A percentile compares a stretch with the other conserved stretches of the same genome.
Conservation (phyloP, 2,797 vertebrate genomes). For the Spheniscus humboldti region DNA sequence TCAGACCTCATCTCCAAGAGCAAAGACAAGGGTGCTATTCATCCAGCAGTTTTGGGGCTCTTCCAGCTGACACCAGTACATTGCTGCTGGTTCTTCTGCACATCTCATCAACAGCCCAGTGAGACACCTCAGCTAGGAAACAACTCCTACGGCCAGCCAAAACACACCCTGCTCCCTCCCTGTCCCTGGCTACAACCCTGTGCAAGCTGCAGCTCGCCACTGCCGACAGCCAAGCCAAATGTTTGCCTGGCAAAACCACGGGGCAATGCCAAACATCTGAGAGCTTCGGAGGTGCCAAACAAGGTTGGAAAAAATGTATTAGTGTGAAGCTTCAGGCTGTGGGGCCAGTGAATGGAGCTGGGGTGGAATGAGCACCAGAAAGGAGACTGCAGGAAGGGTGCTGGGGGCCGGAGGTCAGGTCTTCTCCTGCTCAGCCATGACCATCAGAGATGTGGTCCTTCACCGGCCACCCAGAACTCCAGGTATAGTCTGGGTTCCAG, state of each 20-base stretch:
- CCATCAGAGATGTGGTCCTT: background rate
- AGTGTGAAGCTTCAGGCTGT: background rate
- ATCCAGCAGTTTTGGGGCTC: accelerated
- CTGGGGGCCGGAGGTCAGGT: background rate
- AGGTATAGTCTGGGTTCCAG: background rate
- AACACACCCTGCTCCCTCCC: background rate
- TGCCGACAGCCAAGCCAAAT: background rate
- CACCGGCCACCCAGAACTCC: background rate
- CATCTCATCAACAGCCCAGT: background rate
- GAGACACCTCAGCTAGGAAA: background rate
- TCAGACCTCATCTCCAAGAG: background rate
- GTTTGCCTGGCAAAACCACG: accelerated
- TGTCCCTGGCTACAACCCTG: background rate
- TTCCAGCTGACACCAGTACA: background rate
- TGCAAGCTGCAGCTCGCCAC: background rate
- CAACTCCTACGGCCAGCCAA: background rate
- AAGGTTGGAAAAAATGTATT: background rate
- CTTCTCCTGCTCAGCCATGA: background rate
- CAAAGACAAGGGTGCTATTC: background rate
- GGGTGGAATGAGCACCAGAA: background rate
- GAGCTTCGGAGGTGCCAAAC: background rate
- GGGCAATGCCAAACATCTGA: background rate
- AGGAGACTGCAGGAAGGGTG: background rate
- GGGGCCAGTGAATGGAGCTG: accelerated
- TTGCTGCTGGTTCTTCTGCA: background rate